Evolutionary conservation across 2,888 invertebrate species (phyloP), one percentile per base, ranked within the genome.

Genomic region (Panopea generosa): DNA sequence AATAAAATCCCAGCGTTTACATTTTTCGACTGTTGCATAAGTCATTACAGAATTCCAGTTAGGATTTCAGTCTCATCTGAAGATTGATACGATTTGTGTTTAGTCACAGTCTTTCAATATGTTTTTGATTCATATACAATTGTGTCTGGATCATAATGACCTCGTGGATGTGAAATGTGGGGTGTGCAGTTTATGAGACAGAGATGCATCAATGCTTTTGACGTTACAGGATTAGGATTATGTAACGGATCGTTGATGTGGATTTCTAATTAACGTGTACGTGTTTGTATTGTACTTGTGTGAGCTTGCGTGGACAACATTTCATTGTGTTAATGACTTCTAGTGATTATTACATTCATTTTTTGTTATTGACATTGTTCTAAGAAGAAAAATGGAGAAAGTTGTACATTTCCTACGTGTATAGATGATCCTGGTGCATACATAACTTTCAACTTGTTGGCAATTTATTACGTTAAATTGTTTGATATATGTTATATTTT

Each of bases 51-150:
- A 53, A 53, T 53, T 53, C 53, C 53, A 53, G 53, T 53, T 53
- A 53, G 53, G 27, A 29, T 53, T 53, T 53, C 24, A 53, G 53
- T 27, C 22, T 22, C 22, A 22, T 24, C 24, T 18, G 27, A 53
- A 22, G 18, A 9, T 53, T n/a, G 26, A 9, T 53, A 27, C n/a
- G 56, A 38, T 56, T 29, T 43, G 55, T 73, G 73, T 73, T 72
- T 73, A 73, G 76, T 71, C 67, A 67, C 63, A 76, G 76, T 76
- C 76, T 76, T 76, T 76, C 76, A 76, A 76, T 71, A 53, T 63
- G 20, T 53, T 53, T 29, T 20, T 50, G 22, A 22, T 50, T 18
- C 24, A 11, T 24, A 20, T 11, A 50, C 11, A 50, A 40, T 20
- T 50, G 50, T 50, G 50, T 50, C 20, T 50, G 18, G 33, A 50